Conservation (phyloP, 2,888 invertebrate species). For the Drosophila aldrichi region DNA sequence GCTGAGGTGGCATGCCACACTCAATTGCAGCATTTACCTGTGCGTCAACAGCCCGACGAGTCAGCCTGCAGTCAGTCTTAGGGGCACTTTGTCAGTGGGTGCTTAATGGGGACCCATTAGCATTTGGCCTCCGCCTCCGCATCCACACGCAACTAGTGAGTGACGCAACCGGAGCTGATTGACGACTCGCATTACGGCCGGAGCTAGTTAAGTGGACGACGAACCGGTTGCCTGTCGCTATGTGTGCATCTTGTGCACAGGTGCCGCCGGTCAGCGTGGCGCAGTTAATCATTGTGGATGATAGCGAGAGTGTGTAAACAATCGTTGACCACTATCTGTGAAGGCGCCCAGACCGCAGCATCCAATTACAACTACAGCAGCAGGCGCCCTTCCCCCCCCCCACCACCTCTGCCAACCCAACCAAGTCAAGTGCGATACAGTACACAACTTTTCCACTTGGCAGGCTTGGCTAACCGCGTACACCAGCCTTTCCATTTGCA, state of each 20-base stretch:
- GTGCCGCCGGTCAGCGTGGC: conserved; percentile 61
- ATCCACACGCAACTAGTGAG: conserved; percentile 15
- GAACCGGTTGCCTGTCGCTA: conserved; percentile 39
- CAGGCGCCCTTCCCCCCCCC: conserved; percentile 1
- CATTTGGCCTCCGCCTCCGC: conserved; percentile 50
- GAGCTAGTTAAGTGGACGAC: conserved; percentile 62
- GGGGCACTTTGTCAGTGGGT: conserved; percentile 77
- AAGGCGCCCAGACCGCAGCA: conserved; percentile 59
- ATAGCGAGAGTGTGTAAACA: conserved; percentile 78
- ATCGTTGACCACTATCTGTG: conserved; percentile 43
- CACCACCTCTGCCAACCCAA: background rate
- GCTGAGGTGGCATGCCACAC: conserved; percentile 43
- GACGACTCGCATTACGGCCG: conserved; percentile 76
- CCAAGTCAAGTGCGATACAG: conserved; percentile 37
- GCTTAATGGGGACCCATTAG: conserved; percentile 65
- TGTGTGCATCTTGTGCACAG: conserved; percentile 71
- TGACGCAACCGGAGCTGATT: conserved; percentile 87
- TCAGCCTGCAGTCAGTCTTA: conserved; percentile 39
- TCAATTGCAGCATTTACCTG: conserved; percentile 71
- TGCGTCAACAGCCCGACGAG: conserved; percentile 68
- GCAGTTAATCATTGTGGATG: conserved; percentile 82
- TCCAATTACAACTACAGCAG: conserved; percentile 71
- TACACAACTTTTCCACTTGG: conserved; percentile 68
- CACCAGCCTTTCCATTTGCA: conserved; percentile 85
- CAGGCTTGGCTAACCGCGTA: conserved; percentile 64